Conservation (phyloP, 2,888 invertebrate species). For the Ophion obscuratus region DNA sequence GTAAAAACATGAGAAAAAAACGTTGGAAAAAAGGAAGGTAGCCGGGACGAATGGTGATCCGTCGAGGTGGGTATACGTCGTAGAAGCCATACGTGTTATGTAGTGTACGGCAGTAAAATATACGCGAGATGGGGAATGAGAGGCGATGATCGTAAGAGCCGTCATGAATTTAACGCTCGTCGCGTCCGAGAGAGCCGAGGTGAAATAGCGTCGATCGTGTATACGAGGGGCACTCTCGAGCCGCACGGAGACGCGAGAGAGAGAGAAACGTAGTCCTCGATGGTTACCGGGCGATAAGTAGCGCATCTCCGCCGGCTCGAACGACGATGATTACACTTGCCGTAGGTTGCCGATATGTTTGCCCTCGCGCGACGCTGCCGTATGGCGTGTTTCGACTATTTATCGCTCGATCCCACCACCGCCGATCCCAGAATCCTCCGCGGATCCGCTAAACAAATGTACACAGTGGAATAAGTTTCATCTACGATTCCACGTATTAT, state of each 20-base stretch:
- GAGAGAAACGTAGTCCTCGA: slow-evolving; percentile 49
- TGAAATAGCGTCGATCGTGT: slow-evolving; percentile 61
- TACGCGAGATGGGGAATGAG: slow-evolving; percentile 48
- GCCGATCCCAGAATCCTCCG: slow-evolving; percentile 1
- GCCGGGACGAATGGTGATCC: slow-evolving; percentile 21
- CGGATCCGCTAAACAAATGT: not conserved
- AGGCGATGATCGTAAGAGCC: slow-evolving; percentile 64
- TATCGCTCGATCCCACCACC: slow-evolving; percentile 60
- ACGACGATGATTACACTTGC: slow-evolving; percentile 61
- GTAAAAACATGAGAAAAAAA: not conserved
- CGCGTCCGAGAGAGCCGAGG: slow-evolving; percentile 26
- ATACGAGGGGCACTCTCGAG: slow-evolving; percentile 14
- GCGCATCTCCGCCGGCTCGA: slow-evolving; percentile 56
- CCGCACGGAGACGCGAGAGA: too few relatives aligned
- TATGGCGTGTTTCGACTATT: slow-evolving; percentile 60
- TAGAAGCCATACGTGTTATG: slow-evolving; percentile 17
- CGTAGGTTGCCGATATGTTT: slow-evolving; percentile 45
- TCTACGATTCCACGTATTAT: not conserved
- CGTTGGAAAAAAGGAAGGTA: not conserved
- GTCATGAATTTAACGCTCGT: slow-evolving; percentile 59
- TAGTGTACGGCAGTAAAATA: slow-evolving; percentile 36
- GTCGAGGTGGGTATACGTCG: slow-evolving; percentile 20
- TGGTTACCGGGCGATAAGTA: slow-evolving; percentile 63
- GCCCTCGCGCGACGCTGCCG: slow-evolving; percentile 29
- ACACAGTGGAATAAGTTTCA: not conserved